Conservation (phyloP, 2,888 invertebrate genomes). For the Andricus curvator region DNA sequence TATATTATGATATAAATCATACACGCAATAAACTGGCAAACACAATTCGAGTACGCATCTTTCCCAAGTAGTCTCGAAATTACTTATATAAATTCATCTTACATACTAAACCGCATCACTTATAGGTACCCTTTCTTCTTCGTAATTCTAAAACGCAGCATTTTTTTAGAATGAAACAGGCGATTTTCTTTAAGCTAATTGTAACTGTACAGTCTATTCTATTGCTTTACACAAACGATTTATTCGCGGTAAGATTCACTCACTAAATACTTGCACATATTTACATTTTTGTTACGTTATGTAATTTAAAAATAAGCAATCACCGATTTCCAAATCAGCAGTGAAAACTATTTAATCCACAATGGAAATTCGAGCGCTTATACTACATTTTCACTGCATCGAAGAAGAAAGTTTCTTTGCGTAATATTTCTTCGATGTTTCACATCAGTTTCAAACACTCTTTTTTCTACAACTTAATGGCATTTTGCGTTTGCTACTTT, state of each 20-base stretch:
- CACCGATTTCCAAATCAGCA: conserved; percentile 13
- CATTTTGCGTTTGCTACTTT: conserved; percentile 15
- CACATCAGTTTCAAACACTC: background rate
- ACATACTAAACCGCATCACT: conserved; percentile 7
- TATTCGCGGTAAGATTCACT: conserved; percentile 22
- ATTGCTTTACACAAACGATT: conserved; percentile 19
- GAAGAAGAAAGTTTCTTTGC: conserved; percentile 19
- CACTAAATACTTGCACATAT: conserved; percentile 35
- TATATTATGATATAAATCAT: conserved; percentile 28
- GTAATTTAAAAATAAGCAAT: conserved; percentile 19
- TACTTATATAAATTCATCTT: conserved; percentile 31
- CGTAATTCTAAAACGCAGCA: conserved; percentile 31
- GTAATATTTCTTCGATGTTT: conserved; percentile 28
- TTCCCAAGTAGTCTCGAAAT: conserved; percentile 31
- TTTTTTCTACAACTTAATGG: background rate
- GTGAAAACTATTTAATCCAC: conserved; percentile 16
- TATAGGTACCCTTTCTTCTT: conserved; percentile 18
- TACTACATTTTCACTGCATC: conserved; percentile 15
- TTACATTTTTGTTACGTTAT: conserved; percentile 34
- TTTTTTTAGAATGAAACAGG: conserved; percentile 16
- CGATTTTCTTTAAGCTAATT: conserved; percentile 9
- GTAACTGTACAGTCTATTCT: conserved; percentile 30
- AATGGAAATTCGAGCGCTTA: background rate
- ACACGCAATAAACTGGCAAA: conserved; percentile 6
- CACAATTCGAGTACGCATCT: conserved; percentile 16